Conservation (phyloP, 1,140 invertebrate species). For the Drosophila grimshawi region DNA sequence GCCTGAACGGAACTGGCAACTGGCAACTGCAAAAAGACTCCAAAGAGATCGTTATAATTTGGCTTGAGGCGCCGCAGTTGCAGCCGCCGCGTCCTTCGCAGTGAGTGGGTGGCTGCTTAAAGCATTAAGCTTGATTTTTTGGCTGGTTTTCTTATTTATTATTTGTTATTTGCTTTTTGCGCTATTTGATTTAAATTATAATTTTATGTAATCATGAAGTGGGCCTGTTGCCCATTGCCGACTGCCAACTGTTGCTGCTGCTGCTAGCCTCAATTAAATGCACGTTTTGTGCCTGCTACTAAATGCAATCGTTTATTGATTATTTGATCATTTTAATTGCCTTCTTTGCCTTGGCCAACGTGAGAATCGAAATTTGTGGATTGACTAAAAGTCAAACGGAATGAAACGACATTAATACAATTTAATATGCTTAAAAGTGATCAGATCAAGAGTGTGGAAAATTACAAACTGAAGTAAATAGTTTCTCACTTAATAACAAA, state of each 20-base stretch:
- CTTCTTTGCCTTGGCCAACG: conserved; percentile 69
- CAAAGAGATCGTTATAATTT: conserved; percentile 79
- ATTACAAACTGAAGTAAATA: no score
- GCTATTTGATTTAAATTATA: conserved; percentile 82
- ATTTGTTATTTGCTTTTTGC: conserved; percentile 53
- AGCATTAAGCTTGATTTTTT: conserved; percentile 43
- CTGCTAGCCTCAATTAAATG: conserved; percentile 79
- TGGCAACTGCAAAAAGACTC: conserved; percentile 24
- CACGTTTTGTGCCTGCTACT: conserved; percentile 69
- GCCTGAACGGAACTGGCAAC: conserved; percentile 34
- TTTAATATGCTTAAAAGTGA: not conserved
- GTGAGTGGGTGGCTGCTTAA: conserved; percentile 66
- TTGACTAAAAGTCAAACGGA: conserved; percentile 27
- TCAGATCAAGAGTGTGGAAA: not conserved
- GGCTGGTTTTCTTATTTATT: conserved; percentile 49
- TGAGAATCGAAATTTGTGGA: conserved; percentile 53
- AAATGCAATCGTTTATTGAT: conserved; percentile 78
- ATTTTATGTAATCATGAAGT: conserved; percentile 76
- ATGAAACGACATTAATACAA: not conserved
- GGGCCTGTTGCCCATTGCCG: conserved; percentile 21
- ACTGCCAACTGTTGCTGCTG: conserved; percentile 25
- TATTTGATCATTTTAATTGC: conserved; percentile 74
- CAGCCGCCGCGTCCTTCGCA: conserved; percentile 74
- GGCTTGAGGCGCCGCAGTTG: conserved; percentile 73
- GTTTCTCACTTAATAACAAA: no score